These are phyloP conservation scores for Heliangelus exortis DNA, from an alignment of 2,797 vertebrate species.

Conservation along the genomic window DNA sequence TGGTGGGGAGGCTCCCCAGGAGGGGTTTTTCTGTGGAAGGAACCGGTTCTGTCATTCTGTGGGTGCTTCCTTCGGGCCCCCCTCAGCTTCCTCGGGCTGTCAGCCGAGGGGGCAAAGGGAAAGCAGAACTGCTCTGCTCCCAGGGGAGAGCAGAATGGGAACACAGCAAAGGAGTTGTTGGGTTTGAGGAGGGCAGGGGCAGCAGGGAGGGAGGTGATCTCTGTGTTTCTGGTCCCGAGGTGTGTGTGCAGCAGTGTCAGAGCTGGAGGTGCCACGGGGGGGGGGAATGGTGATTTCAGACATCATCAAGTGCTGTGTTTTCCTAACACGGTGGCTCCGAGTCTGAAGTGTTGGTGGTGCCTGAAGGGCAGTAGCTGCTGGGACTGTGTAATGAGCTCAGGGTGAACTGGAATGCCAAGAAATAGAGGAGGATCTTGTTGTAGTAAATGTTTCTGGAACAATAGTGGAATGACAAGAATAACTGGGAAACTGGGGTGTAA, in stretches of 20 bases:
- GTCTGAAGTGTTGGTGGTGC: not conserved
- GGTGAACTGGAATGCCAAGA: conserved; percentile 2
- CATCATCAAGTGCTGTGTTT: not conserved
- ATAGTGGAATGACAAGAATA: not conserved
- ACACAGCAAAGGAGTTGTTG: not conserved
- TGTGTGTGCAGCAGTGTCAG: not conserved
- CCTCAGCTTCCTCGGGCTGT: accelerated
- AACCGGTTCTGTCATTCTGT: not conserved
- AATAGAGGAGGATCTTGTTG: not conserved
- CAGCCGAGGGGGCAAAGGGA: not conserved
- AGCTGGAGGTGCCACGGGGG: too few relatives aligned
- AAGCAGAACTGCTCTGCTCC: not conserved
- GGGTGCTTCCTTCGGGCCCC: accelerated
- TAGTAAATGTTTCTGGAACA: not conserved
- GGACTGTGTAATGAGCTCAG: not conserved
- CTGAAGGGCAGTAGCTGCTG: not conserved
- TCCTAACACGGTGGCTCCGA: not conserved
- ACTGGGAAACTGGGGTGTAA: conserved; percentile 1
- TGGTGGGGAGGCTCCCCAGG: not conserved
- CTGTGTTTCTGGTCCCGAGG: not conserved
- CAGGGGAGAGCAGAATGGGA: not conserved
- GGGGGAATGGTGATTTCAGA: not conserved
- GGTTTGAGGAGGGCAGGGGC: not conserved
- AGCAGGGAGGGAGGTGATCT: not conserved
- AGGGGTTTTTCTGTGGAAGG: not conserved